A percentile compares a stretch with the other conserved stretches of the same genome.
Evolutionary conservation across 2,888 invertebrate genomes (phyloP).

Genomic region (Latrodectus elegans): DNA sequence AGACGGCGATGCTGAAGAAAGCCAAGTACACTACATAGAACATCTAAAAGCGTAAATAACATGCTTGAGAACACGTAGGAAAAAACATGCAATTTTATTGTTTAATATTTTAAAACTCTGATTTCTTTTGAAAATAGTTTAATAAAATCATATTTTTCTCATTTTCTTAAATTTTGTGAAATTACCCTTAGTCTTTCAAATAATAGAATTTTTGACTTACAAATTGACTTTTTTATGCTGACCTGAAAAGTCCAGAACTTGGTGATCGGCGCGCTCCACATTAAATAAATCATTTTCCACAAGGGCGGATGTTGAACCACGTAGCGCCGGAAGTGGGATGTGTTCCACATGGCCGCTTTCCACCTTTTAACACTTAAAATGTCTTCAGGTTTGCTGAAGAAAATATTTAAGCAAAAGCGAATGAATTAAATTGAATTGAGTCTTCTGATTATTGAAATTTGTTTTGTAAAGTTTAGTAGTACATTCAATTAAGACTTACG

Average conservation of each 20-base stretch:
- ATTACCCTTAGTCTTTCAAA: not conserved
- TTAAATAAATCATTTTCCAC: slow-evolving; percentile 72
- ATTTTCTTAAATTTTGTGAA: not conserved
- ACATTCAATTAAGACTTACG: too few relatives aligned
- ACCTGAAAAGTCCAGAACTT: slow-evolving; percentile 76
- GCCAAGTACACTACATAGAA: slow-evolving; percentile 72
- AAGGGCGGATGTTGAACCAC: slow-evolving; percentile 71
- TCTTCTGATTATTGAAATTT: too few relatives aligned
- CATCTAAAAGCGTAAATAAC: slow-evolving; percentile 58
- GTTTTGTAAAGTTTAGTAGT: too few relatives aligned
- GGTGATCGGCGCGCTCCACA: slow-evolving; percentile 76
- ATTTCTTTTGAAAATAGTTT: too few relatives aligned
- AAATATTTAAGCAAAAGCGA: too few relatives aligned
- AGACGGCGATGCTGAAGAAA: slow-evolving; percentile 72
- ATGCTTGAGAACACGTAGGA: not conserved
- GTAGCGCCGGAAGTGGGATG: slow-evolving; percentile 49
- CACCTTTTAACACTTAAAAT: not conserved
- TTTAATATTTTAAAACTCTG: not conserved
- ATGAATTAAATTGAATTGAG: too few relatives aligned
- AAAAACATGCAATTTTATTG: not conserved
- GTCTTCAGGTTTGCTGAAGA: not conserved
- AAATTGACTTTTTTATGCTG: not conserved
- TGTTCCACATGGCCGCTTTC: slow-evolving; percentile 31
- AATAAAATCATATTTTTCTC: too few relatives aligned
- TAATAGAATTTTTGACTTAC: too few relatives aligned